These are phyloP conservation scores for Capitulum mitella DNA, from an alignment of 2,888 invertebrate species.

Conservation along the genomic window DNA sequence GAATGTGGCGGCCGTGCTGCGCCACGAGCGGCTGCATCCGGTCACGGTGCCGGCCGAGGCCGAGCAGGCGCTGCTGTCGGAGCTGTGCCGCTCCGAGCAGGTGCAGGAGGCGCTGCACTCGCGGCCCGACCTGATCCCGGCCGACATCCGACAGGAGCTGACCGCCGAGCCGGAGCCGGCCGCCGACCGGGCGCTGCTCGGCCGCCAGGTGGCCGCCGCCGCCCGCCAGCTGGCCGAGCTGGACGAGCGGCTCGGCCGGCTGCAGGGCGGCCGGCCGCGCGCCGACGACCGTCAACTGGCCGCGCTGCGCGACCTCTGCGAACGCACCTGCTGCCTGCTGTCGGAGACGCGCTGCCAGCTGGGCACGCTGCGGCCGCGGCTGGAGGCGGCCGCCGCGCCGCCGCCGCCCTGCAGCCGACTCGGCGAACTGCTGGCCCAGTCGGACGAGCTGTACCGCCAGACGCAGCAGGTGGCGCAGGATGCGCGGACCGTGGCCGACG, in stretches of 20 bases:
- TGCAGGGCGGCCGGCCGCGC: constrained; percentile 12
- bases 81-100: constrained; percentile 10
- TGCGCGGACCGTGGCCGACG: background rate
- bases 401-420: constrained; percentile 6
- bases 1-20: constrained; percentile 15
- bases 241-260: background rate
- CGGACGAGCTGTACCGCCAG: background rate
- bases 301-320: constrained; percentile 6
- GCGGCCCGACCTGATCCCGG: background rate
- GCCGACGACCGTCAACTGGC: constrained; percentile 16
- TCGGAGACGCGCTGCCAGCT: background rate
- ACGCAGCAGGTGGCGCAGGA: background rate
- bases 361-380: background rate
- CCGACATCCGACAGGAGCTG: background rate
- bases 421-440: constrained; percentile 8
- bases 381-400: constrained; percentile 6
- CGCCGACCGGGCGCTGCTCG: background rate
- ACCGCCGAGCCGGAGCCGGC: background rate
- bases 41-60: background rate
- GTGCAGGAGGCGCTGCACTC: background rate
- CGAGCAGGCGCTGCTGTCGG: constrained; percentile 10
- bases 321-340: constrained; percentile 17
- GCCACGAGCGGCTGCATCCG: background rate
- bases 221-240: background rate
- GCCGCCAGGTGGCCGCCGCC: background rate